Percentiles rank a stretch among this genome's conserved stretches.
Conservation (phyloP, 1,140 invertebrate species). For the Drosophila pachea region DNA sequence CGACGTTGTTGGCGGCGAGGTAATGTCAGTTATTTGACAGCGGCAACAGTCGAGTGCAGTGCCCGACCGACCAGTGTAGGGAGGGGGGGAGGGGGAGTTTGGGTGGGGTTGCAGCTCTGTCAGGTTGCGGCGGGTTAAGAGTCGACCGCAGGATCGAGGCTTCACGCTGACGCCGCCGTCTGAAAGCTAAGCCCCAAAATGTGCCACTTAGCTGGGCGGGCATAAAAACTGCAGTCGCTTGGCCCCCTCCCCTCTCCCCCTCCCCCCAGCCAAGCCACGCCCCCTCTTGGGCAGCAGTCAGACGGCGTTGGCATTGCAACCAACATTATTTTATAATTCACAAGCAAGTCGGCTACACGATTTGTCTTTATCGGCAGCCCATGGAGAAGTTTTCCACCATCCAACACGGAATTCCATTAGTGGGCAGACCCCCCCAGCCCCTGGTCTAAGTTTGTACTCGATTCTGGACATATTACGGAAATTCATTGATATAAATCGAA, state of each 20-base stretch:
- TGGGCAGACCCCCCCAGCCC: not conserved
- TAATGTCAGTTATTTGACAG: constrained; percentile 77
- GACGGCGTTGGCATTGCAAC: constrained; percentile 62
- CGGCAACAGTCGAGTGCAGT: constrained; percentile 65
- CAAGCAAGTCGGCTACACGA: constrained; percentile 70
- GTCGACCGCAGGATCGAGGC: constrained; percentile 43
- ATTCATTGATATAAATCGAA: constrained; percentile 67
- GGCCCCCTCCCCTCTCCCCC: constrained; percentile 15
- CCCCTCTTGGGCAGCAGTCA: constrained; percentile 22
- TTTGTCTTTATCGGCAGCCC: constrained; percentile 66
- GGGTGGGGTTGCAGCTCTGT: not conserved
- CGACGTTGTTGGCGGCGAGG: constrained; percentile 46
- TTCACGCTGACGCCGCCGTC: constrained; percentile 46
- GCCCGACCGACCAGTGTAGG: not conserved
- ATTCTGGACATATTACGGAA: constrained; percentile 43
- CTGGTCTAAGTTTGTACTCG: constrained; percentile 1
- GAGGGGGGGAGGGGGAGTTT: no score
- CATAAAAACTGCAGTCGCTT: constrained; percentile 60
- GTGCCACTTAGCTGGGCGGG: constrained; percentile 65
- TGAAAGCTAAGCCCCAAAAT: constrained; percentile 68
- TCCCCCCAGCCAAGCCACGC: constrained; percentile 5
- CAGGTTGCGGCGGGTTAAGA: not conserved
- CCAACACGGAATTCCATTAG: constrained; percentile 64
- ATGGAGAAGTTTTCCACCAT: constrained; percentile 11
- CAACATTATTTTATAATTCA: constrained; percentile 75